A percentile compares a stretch with the other conserved stretches of the same genome.
Conservation (phyloP, 2,113 vertebrate genomes). For the Aphelocoma coerulescens region DNA sequence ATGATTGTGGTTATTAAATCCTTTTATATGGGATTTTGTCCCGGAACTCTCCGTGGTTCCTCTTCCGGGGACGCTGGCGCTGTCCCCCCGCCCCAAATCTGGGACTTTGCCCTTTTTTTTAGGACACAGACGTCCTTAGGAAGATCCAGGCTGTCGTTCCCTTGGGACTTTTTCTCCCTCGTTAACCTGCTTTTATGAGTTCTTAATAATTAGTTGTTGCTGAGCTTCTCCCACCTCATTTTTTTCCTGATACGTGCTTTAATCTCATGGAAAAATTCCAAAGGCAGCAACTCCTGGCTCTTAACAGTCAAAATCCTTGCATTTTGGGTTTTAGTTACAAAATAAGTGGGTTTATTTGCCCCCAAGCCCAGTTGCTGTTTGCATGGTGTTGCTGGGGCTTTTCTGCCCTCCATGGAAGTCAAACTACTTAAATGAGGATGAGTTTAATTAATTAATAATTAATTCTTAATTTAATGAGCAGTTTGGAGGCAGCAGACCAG, state of each 20-base stretch:
- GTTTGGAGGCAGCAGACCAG: background rate
- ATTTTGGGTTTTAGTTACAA: background rate
- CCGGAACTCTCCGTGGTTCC: background rate
- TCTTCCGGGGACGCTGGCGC: background rate
- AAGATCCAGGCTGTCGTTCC: background rate
- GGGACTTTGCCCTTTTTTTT: background rate
- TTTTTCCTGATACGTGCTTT: background rate
- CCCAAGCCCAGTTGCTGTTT: background rate
- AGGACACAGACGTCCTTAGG: rapidly evolving
- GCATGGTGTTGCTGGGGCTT: background rate
- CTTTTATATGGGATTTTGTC: background rate
- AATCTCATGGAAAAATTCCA: background rate
- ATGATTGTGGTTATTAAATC: background rate
- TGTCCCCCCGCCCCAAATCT: background rate
- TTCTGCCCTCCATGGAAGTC: background rate
- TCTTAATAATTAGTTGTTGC: background rate
- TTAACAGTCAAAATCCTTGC: background rate
- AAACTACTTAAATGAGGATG: background rate
- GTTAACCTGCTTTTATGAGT: background rate
- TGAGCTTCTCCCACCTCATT: background rate
- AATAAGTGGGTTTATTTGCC: background rate
- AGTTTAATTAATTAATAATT: background rate
- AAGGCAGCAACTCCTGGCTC: background rate
- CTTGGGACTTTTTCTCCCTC: background rate
- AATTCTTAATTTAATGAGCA: background rate